Evolutionary conservation across 2,888 invertebrate genomes (phyloP).

Genomic region (Dryococelus australis): DNA sequence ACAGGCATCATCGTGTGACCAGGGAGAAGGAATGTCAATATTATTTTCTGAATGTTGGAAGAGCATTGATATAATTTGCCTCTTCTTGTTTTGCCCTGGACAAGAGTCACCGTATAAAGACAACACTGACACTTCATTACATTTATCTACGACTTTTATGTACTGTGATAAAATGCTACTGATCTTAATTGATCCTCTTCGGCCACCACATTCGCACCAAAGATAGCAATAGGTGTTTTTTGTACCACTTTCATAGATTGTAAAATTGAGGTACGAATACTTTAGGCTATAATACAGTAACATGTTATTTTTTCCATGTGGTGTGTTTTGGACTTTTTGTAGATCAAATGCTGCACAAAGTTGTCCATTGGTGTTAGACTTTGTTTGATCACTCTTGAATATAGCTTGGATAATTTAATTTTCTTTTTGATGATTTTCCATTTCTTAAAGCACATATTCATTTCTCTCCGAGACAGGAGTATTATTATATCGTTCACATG

Average conservation of each 20-base stretch:
- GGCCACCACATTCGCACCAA: not conserved
- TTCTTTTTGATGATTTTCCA: slow-evolving; percentile 23
- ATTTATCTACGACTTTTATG: too few species aligned
- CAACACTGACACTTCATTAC: too few species aligned
- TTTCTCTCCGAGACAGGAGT: too few species aligned
- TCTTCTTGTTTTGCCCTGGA: slow-evolving; percentile 21
- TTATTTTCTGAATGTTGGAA: too few species aligned
- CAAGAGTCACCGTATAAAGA: slow-evolving; percentile 20
- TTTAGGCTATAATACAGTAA: slow-evolving; percentile 17
- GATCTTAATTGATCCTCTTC: slow-evolving; percentile 17
- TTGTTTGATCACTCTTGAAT: slow-evolving; percentile 17
- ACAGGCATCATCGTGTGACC: too few species aligned
- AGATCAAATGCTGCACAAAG: not conserved
- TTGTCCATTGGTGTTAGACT: slow-evolving; percentile 9
- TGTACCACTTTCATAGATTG: slow-evolving; percentile 26
- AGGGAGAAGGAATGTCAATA: too few species aligned
- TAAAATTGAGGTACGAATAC: slow-evolving; percentile 21
- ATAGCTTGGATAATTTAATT: slow-evolving; percentile 35
- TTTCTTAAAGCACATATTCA: too few species aligned
- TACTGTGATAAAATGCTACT: slow-evolving; percentile 26
- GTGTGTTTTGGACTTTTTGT: slow-evolving; percentile 25
- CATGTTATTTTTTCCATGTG: slow-evolving; percentile 28
- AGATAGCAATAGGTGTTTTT: slow-evolving; percentile 22
- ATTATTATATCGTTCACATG: too few species aligned
- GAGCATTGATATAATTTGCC: too few species aligned